A percentile compares a stretch with the other conserved stretches of the same genome.
phyloP scores from a whole-genome alignment of 2,797 vertebrate genomes.

The Macrochelys suwanniensis region DNA sequence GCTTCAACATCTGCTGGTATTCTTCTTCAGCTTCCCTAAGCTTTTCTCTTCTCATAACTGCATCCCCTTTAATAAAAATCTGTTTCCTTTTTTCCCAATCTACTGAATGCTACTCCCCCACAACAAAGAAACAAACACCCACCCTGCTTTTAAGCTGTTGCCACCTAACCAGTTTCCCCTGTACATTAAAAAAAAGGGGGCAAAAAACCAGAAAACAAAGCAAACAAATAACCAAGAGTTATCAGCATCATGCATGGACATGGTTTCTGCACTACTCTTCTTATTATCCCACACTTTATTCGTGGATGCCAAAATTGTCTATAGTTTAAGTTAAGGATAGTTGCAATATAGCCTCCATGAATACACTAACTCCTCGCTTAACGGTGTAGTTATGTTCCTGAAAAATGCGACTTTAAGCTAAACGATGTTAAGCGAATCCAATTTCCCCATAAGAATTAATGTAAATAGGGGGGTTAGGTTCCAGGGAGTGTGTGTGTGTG shows the following conservation, averaged over 20 bases:
- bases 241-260: background rate
- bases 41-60: background rate
- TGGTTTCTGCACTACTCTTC: background rate
- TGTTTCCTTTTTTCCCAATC: background rate
- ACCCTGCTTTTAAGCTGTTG: background rate
- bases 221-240: background rate
- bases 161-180: background rate
- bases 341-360: background rate
- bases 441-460: no score
- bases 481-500: no score
- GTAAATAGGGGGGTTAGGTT: no score
- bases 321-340: background rate
- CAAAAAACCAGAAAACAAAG: background rate
- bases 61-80: background rate
- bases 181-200: constrained; percentile 23
- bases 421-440: no score
- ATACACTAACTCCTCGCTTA: no score
- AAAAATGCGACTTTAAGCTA: no score
- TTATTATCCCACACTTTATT: background rate
- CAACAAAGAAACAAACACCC: background rate
- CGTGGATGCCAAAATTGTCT: background rate
- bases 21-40: background rate
- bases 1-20: no score
- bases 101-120: background rate
- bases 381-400: no score